A percentile compares a stretch with the other conserved stretches of the same genome.
Conservation (phyloP, 2,797 vertebrate genomes). For the Thaleichthys pacificus region DNA sequence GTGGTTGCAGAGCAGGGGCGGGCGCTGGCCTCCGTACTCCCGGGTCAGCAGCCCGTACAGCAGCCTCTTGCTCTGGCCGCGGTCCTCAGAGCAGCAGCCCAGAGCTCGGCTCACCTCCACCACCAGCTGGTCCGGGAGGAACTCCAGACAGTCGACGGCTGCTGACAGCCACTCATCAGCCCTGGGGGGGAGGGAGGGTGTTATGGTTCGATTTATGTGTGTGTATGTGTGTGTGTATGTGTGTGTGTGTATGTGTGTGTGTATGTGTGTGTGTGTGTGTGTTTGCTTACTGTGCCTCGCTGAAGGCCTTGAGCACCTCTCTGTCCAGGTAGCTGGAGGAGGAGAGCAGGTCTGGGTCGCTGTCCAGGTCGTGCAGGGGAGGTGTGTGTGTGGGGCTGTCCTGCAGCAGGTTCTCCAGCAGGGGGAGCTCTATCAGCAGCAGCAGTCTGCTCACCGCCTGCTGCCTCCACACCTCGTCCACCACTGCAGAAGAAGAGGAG, state of each 20-base stretch:
- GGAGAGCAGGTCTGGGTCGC: conserved; percentile 76
- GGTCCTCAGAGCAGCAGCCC: conserved; percentile 78
- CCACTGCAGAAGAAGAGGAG: conserved; percentile 71
- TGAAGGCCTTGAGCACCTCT: conserved; percentile 94
- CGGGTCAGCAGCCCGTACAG: conserved; percentile 84
- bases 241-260: too few species aligned
- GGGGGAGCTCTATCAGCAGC: conserved; percentile 92
- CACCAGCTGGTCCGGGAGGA: conserved; percentile 88
- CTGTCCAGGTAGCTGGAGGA: conserved; percentile 89
- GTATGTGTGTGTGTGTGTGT: too few species aligned
- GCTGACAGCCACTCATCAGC: conserved; percentile 92
- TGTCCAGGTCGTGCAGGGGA: conserved; percentile 72
- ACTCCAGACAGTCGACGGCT: conserved; percentile 92
- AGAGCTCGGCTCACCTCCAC: conserved; percentile 91
- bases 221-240: too few species aligned
- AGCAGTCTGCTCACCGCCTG: conserved; percentile 89
- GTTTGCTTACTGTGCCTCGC: conserved; percentile 86
- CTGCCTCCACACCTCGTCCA: conserved; percentile 93
- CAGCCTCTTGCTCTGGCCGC: conserved; percentile 81
- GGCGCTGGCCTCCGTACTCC: conserved; percentile 81
- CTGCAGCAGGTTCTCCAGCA: conserved; percentile 87
- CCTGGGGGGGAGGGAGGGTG: conserved; percentile 60
- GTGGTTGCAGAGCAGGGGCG: conserved; percentile 85
- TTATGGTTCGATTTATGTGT: too few species aligned
- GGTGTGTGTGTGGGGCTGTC: conserved; percentile 62